A percentile compares a stretch with the other conserved stretches of the same genome.
Evolutionary conservation across 2,113 vertebrate species (phyloP).

Genomic region (Aleadryas rufinucha): DNA sequence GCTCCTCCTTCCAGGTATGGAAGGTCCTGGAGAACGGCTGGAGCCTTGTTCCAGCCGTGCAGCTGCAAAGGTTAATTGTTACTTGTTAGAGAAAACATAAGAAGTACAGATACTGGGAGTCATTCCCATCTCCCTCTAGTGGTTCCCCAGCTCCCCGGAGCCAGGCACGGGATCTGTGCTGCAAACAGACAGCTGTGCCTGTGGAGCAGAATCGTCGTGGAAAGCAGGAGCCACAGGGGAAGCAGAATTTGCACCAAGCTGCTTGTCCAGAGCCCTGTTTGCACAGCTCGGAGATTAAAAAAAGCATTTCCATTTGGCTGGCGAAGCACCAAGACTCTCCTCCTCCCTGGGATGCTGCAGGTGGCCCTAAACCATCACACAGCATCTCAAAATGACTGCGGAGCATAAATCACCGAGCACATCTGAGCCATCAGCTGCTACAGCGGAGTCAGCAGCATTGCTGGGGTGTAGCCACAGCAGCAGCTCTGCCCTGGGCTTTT

Average conservation of each 20-base stretch:
- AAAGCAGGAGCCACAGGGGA: neutral
- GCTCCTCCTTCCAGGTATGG: neutral
- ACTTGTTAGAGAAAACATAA: neutral
- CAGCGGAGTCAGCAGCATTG: neutral
- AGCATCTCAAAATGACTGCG: neutral
- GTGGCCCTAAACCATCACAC: neutral
- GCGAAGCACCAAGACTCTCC: neutral
- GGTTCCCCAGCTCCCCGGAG: neutral
- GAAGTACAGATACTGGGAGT: neutral
- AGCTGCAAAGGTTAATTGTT: neutral
- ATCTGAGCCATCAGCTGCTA: neutral
- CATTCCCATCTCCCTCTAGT: conserved; percentile 47
- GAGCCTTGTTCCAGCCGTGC: neutral
- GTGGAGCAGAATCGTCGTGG: rapidly evolving
- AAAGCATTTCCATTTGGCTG: neutral
- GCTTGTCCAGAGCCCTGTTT: neutral
- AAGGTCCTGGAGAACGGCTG: rapidly evolving
- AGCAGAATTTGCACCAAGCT: neutral
- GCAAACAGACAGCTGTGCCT: neutral
- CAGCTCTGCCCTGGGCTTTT: neutral
- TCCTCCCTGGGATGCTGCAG: neutral
- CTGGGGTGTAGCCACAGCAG: rapidly evolving
- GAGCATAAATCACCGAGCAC: rapidly evolving
- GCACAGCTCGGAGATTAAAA: neutral
- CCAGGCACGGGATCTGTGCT: rapidly evolving